Base-by-base conservation (phyloP, 2,797 vertebrate species). In the Spea hammondii region DNA sequence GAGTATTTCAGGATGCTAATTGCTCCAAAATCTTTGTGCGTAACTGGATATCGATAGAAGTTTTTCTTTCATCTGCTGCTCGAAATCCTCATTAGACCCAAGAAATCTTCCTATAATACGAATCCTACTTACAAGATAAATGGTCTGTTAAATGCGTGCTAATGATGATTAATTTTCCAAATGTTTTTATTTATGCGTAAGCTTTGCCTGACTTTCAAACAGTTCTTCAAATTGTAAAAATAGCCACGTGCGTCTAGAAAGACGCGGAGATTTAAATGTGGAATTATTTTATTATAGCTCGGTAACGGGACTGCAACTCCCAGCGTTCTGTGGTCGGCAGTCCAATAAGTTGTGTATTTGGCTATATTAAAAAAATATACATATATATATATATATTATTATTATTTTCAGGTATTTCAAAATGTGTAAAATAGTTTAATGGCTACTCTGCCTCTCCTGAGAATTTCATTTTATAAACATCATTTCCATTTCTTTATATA, bases 1-100 rank as follows among this genome's bases (percentile, higher is more conserved):
- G 74, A 64, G 50, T 67, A 73, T 82, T 77, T 73, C 74, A 73
- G 79, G 62, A 68, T 69, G 74, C 14, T 82, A 77, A 82, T 82
- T 82, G 68, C 68, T 49, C 78, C 72, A 44, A 76, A 77, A 77
- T 65, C 70, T 73, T 72, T 73, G 46, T 66, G 71, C 59, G 51
- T 64, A 49, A 60, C 68, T 76, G 64, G 32, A 45, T 81, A 81
- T 59, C 65, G 74, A 77, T 73, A 69, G 79, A 77, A 68, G 70
- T 65, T n/a, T 55, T 65, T 74, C 54, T 81, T 82, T 74, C 74
- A 74, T 77, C 49, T 74, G 65, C 48, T 48, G 75, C 65, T 82
- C 74, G 69, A 69, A 82, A 82, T 78, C 70, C 75, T 77, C 74
- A 76, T 77, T 82, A 78, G 64, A 67, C 74, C 53, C 54, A 32